phyloP scores from a whole-genome alignment of 2,888 invertebrate genomes.

The Nemurella pictetii region DNA sequence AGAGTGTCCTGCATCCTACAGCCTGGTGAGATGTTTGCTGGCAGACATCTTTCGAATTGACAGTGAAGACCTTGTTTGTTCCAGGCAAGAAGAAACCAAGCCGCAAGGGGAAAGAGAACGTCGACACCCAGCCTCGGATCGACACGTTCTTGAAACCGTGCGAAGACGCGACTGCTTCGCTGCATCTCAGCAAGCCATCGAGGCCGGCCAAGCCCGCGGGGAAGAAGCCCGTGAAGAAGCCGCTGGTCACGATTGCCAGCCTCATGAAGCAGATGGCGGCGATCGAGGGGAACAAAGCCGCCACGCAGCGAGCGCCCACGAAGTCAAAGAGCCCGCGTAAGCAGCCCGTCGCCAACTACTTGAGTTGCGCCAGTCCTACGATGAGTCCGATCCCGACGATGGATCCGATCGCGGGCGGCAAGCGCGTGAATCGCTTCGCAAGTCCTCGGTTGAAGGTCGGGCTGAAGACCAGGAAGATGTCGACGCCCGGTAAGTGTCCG shows the following conservation, averaged over 20 bases:
- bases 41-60: too few species aligned
- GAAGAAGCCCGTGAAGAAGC: slow-evolving; percentile 1
- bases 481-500: not conserved
- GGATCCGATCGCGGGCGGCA: not conserved
- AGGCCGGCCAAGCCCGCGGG: not conserved
- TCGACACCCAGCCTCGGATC: not conserved
- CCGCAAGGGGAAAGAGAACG: not conserved
- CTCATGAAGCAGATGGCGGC: slow-evolving; percentile 1
- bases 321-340: not conserved
- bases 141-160: not conserved
- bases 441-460: slow-evolving; percentile 23
- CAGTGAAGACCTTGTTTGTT: too few species aligned
- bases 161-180: not conserved
- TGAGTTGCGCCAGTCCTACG: not conserved
- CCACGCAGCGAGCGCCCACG: not conserved
- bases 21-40: too few species aligned
- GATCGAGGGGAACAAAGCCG: not conserved
- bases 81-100: not conserved
- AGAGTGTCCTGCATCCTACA: too few species aligned
- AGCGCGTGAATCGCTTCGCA: not conserved
- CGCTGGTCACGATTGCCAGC: slow-evolving; percentile 11
- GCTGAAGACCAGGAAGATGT: slow-evolving; percentile 6
- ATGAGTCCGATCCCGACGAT: not conserved
- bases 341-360: not conserved
- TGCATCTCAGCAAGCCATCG: not conserved